Conservation (phyloP, 2,888 invertebrate species). For the Pterostichus niger region DNA sequence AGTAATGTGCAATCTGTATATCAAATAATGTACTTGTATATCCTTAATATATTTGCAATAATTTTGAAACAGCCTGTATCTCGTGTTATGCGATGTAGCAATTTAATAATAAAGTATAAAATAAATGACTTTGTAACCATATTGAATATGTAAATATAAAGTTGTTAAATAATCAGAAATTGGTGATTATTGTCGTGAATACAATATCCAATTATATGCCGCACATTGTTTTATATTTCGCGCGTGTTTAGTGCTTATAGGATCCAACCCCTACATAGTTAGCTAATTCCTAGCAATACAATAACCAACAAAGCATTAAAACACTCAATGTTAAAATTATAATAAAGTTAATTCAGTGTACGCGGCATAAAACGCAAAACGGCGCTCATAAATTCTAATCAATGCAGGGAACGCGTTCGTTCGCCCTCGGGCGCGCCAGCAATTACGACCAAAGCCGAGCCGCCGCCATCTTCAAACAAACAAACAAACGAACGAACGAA, state of each 20-base stretch:
- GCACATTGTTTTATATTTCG: neutral
- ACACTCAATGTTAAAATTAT: conserved; percentile 64
- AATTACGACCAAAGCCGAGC: conserved; percentile 61
- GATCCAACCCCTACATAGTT: neutral
- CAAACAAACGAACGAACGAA: conserved; percentile 32
- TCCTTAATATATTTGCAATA: too few relatives aligned
- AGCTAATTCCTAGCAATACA: conserved; percentile 3
- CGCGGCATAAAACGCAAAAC: conserved; percentile 63
- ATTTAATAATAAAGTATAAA: too few relatives aligned
- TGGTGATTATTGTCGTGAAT: too few relatives aligned
- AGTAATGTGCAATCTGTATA: too few relatives aligned
- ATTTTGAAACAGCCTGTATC: too few relatives aligned
- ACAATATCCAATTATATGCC: too few relatives aligned
- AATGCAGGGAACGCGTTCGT: conserved; percentile 35
- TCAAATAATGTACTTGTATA: too few relatives aligned
- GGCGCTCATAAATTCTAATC: conserved; percentile 65
- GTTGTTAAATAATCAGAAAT: too few relatives aligned
- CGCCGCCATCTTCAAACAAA: conserved; percentile 63
- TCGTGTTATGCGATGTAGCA: too few relatives aligned
- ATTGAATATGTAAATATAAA: too few relatives aligned
- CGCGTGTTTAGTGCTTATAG: neutral
- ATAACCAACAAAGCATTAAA: conserved; percentile 51
- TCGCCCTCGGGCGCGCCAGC: conserved; percentile 40
- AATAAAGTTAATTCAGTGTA: conserved; percentile 65
- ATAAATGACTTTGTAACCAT: too few relatives aligned